Conservation (phyloP, 2,888 invertebrate species). For the Caenorhabditis doughertyi region DNA sequence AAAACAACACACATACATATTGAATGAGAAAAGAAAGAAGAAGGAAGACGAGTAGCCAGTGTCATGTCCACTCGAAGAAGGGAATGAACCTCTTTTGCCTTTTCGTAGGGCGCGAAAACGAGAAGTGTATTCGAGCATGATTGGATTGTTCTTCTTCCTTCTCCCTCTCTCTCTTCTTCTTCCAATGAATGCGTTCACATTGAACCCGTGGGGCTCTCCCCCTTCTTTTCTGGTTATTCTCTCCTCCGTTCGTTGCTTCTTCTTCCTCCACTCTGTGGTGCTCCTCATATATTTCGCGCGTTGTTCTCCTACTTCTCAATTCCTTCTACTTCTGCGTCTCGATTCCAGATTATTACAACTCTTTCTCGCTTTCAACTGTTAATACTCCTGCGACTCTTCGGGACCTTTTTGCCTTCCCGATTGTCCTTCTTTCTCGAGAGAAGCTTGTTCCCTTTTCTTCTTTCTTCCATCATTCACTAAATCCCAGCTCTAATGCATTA, state of each 20-base stretch:
- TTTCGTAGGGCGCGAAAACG: conserved; percentile 50
- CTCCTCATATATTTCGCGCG: conserved; percentile 30
- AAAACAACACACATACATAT: conserved; percentile 26
- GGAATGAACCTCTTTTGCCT: conserved; percentile 2
- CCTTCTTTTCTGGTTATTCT: conserved; percentile 21
- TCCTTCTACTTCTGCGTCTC: conserved; percentile 36
- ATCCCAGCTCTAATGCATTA: conserved; percentile 53
- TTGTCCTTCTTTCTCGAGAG: background rate
- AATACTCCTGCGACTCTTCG: conserved; percentile 35
- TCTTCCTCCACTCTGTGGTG: conserved; percentile 18
- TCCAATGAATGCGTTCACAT: conserved; percentile 39
- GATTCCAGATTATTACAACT: conserved; percentile 63
- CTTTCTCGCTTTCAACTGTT: conserved; percentile 27
- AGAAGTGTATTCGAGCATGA: conserved; percentile 61
- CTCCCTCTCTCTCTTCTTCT: background rate
- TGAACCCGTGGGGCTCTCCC: conserved; percentile 7
- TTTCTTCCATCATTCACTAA: conserved; percentile 17
- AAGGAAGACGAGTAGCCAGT: conserved; percentile 35
- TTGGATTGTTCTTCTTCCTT: conserved; percentile 38
- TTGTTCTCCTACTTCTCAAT: background rate
- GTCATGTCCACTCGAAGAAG: conserved; percentile 45
- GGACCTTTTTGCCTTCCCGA: conserved; percentile 30
- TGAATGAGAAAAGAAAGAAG: conserved; percentile 18
- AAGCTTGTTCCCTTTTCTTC: conserved; percentile 26
- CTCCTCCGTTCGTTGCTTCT: conserved; percentile 19